A percentile compares a stretch with the other conserved stretches of the same genome.
phyloP scores from a whole-genome alignment of 2,888 invertebrate species.

The Lissocephala sabroskyi region DNA sequence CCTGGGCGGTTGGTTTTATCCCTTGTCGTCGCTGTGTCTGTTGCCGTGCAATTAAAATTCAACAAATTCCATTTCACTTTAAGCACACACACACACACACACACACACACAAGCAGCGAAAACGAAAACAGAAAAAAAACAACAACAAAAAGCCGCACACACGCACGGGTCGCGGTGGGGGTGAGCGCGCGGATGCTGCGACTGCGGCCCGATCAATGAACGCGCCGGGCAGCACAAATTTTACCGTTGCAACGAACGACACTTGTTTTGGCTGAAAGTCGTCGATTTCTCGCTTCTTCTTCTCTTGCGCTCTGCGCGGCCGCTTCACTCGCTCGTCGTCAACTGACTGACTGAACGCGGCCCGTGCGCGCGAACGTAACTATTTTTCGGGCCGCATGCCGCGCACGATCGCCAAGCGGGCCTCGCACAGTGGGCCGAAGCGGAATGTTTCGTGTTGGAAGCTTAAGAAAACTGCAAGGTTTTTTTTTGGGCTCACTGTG shows the following conservation, averaged over 20 bases:
- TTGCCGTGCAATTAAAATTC: slow-evolving; percentile 49
- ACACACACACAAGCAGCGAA: no score
- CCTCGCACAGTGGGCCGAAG: no score
- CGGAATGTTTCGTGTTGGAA: no score
- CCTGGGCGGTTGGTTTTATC: no score
- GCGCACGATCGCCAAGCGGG: background rate
- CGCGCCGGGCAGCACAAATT: slow-evolving; percentile 12
- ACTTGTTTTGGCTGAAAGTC: slow-evolving; percentile 12
- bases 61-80: slow-evolving; percentile 58
- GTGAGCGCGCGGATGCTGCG: slow-evolving; percentile 27
- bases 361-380: slow-evolving; percentile 26
- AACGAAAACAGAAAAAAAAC: slow-evolving; percentile 9
- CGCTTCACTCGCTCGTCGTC: slow-evolving; percentile 18
- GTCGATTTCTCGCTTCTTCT: slow-evolving; percentile 9
- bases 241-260: slow-evolving; percentile 17
- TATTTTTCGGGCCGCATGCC: slow-evolving; percentile 3
- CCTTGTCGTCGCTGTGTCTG: no score
- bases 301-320: slow-evolving; percentile 23
- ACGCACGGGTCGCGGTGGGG: no score
- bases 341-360: slow-evolving; percentile 28
- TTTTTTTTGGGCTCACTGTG: background rate
- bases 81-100: background rate
- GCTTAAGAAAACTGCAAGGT: no score
- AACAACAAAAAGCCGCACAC: slow-evolving; percentile 12
- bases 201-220: slow-evolving; percentile 6